Evolutionary conservation across 2,888 invertebrate genomes (phyloP).

Genomic region (Caenorhabditis uteleia): DNA sequence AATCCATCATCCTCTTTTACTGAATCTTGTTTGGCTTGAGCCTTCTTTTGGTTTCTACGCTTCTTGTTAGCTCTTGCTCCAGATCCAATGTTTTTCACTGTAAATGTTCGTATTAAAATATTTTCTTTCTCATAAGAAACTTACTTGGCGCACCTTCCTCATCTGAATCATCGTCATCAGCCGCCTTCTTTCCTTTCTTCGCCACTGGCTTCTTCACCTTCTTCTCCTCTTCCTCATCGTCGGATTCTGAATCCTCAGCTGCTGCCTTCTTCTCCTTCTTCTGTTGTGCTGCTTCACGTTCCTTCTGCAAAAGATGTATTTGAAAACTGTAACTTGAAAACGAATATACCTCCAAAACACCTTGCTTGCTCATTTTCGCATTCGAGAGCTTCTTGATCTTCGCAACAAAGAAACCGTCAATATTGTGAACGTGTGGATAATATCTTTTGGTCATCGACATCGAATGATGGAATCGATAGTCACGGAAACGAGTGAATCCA

Average conservation of each 20-base stretch:
- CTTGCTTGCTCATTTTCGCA: conserved; percentile 55
- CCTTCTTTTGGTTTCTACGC: conserved; percentile 47
- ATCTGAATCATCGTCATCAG: conserved; percentile 11
- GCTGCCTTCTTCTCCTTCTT: conserved; percentile 15
- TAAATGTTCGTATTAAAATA: conserved; percentile 1
- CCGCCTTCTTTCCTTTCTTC: conserved; percentile 11
- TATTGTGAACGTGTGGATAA: conserved; percentile 97
- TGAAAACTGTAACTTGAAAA: background rate
- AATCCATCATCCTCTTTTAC: conserved; percentile 53
- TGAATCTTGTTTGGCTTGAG: conserved; percentile 34
- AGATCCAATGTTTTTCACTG: conserved; percentile 39
- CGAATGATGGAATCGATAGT: conserved; percentile 83
- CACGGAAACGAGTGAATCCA: conserved; percentile 80
- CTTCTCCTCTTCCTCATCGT: conserved; percentile 14
- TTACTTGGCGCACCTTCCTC: conserved; percentile 21
- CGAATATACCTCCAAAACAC: conserved; percentile 21
- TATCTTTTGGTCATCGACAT: conserved; percentile 86
- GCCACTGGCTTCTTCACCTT: conserved; percentile 7
- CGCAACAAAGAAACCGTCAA: conserved; percentile 99
- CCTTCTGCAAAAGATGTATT: conserved; percentile 3
- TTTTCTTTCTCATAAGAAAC: conserved; percentile 2
- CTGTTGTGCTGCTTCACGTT: conserved; percentile 15
- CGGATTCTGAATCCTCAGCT: conserved; percentile 1
- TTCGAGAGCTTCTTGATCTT: conserved; percentile 96
- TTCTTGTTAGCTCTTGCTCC: conserved; percentile 47